Evolutionary conservation across 1,140 invertebrate species (phyloP).

Genomic region (Mycetomoellerius zeteki): DNA sequence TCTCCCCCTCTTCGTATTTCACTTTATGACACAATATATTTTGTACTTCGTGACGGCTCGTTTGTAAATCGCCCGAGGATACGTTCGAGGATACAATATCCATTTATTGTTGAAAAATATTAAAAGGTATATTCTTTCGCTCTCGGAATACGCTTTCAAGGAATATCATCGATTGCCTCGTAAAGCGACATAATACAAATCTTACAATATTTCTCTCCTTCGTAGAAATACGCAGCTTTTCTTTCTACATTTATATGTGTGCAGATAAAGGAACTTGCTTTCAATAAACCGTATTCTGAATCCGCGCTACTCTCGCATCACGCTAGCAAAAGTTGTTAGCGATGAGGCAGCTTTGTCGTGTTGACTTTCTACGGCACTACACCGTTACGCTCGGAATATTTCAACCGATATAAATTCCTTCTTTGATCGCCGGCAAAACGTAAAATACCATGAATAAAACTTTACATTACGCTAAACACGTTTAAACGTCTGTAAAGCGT

Average conservation of each 20-base stretch:
- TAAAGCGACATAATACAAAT: not conserved
- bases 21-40: not conserved
- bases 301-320: not conserved
- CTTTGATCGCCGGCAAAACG: not conserved
- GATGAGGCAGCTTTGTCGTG: not conserved
- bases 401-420: conserved; percentile 17
- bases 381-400: not conserved
- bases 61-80: conserved; percentile 14
- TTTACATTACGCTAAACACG: conserved; percentile 14
- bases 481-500: not conserved
- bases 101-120: conserved; percentile 25
- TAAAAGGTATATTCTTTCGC: not conserved
- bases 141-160: not conserved
- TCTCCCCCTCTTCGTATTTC: not conserved
- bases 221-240: not conserved
- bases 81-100: conserved; percentile 18
- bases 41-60: not conserved
- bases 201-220: not conserved
- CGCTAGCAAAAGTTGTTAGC: not conserved
- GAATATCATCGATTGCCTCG: not conserved
- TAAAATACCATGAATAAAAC: conserved; percentile 23
- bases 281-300: not conserved
- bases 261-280: not conserved
- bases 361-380: conserved; percentile 26
- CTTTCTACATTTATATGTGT: not conserved